Conservation (phyloP, 2,888 invertebrate genomes). For the Rhagophthalmus giganteus region DNA sequence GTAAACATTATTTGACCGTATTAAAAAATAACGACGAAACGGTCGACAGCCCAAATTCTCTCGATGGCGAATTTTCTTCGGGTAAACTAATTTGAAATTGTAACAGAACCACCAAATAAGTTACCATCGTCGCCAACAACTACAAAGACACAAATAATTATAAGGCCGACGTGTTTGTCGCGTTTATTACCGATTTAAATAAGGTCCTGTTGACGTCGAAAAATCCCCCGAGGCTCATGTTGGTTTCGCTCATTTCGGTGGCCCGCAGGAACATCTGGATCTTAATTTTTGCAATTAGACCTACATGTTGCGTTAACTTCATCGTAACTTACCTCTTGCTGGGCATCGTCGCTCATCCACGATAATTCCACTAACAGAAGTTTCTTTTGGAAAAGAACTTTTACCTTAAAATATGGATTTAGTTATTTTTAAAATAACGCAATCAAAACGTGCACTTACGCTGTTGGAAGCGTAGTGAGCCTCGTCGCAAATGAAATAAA, state of each 20-base stretch:
- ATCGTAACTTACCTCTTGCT: slow-evolving; percentile 63
- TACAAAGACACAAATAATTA: slow-evolving; percentile 47
- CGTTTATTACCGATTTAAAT: slow-evolving; percentile 71
- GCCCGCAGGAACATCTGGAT: slow-evolving; percentile 76
- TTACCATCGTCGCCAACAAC: slow-evolving; percentile 75
- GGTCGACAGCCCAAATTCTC: slow-evolving; percentile 15
- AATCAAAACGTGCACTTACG: too few relatives aligned
- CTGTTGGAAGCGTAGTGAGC: slow-evolving; percentile 74
- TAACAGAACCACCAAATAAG: slow-evolving; percentile 71
- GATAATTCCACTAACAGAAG: slow-evolving; percentile 71
- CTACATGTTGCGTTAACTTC: background rate
- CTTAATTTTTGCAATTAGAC: too few relatives aligned
- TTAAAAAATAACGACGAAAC: background rate
- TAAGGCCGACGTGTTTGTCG: background rate
- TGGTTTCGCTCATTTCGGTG: slow-evolving; percentile 76
- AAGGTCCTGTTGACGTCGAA: slow-evolving; percentile 72
- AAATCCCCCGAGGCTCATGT: slow-evolving; percentile 73
- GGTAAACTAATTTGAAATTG: slow-evolving; percentile 79
- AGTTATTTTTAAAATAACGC: too few relatives aligned
- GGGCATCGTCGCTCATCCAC: slow-evolving; percentile 77
- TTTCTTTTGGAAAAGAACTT: slow-evolving; percentile 74
- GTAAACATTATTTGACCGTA: background rate
- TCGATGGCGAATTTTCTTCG: slow-evolving; percentile 54
- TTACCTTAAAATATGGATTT: slow-evolving; percentile 59
- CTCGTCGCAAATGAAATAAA: slow-evolving; percentile 75